Evolutionary conservation across 2,888 invertebrate species (phyloP), one percentile per base, ranked within the genome.

Genomic region (Globia sparganii): DNA sequence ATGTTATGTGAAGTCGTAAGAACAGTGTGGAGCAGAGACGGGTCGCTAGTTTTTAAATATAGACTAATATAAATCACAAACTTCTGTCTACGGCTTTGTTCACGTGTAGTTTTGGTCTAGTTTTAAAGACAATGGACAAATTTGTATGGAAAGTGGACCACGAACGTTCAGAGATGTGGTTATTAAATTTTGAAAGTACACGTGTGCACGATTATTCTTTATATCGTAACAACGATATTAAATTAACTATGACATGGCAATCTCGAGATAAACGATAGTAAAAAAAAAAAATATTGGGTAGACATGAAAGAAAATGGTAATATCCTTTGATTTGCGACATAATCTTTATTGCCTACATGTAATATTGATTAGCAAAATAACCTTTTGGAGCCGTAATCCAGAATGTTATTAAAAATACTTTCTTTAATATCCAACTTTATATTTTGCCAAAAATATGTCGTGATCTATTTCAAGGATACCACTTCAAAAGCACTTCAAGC

Each of bases 1-100:
- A 13, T n/a, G 11, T 56, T n/a, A 4, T 56, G n/a, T n/a, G 11
- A 56, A n/a, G 56, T n/a, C 13, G 56, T 4, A n/a, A 56, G 4
- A 56, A 56, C n/a, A 9, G 13, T 13, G 58, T 0, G 28, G 15
- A 58, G 6, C 28, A 28, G 56, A 15, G 15, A 28, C 58, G 28
- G 13, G 2, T 58, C 28, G 15, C 58, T 58, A 56, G 53, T 56
- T 58, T 58, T 28, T 59, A 72, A 65, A 53, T 65, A 72, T 43
- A 78, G 37, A 71, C 53, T 53, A 43, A 28, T 53, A 68, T 67
- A 77, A 53, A 78, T 78, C 34, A 40, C 13, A 43, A n/a, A 49
- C 13, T 28, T 61, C 34, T 28, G n/a, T 28, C 46, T 77, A 18
- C 25, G 49, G 31, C 3, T 40, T n/a, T 18, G 6, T n/a, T 15